phyloP scores from a whole-genome alignment of 2,113 vertebrate genomes.

The Gadus macrocephalus region DNA sequence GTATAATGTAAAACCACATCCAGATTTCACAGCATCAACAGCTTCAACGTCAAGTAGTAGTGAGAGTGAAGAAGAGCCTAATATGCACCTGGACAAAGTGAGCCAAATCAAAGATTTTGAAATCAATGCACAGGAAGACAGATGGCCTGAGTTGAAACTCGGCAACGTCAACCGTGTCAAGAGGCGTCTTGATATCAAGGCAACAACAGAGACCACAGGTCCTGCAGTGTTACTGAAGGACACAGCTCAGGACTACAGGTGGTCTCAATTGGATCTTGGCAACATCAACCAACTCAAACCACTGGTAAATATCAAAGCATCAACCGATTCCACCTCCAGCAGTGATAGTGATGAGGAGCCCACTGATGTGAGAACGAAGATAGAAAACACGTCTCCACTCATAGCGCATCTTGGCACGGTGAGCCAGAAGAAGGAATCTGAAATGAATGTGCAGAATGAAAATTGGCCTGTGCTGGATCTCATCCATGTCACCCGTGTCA shows the following conservation, averaged over 20 bases:
- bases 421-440: background rate
- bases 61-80: conserved; percentile 35
- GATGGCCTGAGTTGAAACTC: conserved; percentile 9
- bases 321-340: conserved; percentile 7
- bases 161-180: background rate
- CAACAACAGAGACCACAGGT: conserved; percentile 6
- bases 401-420: conserved; percentile 3
- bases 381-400: conserved; percentile 7
- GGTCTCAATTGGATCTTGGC: no score
- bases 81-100: no score
- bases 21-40: background rate
- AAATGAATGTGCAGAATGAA: background rate
- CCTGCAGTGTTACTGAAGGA: conserved; percentile 3
- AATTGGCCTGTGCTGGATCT: background rate
- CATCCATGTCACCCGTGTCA: background rate
- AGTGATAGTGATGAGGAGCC: conserved; percentile 27
- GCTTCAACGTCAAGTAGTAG: conserved; percentile 30
- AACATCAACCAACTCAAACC: background rate
- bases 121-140: background rate
- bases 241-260: no score
- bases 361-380: no score
- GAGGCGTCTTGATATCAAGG: conserved; percentile 42
- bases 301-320: conserved; percentile 22
- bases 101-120: background rate
- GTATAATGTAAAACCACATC: background rate